These are phyloP conservation scores for Lordiphosa mommai DNA, from an alignment of 1,140 invertebrate genomes.

Conservation along the genomic window DNA sequence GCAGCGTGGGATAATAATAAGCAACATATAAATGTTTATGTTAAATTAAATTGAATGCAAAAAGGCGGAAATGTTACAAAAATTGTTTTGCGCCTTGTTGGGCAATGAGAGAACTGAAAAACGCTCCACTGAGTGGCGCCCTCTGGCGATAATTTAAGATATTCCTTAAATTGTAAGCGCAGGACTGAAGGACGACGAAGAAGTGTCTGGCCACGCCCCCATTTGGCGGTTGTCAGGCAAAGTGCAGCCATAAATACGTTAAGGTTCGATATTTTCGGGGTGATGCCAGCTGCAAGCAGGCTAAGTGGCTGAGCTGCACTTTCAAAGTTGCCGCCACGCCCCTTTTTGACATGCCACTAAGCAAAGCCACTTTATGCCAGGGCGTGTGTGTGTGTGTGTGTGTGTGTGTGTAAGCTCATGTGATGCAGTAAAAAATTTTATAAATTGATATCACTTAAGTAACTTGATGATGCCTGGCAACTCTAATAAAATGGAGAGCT, in stretches of 20 bases:
- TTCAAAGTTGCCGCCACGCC: conserved; percentile 39
- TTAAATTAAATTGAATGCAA: conserved; percentile 77
- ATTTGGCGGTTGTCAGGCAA: conserved; percentile 54
- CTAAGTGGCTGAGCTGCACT: conserved; percentile 72
- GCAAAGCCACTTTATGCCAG: conserved; percentile 30
- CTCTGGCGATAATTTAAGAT: conserved; percentile 45
- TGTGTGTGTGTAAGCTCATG: conserved; percentile 13
- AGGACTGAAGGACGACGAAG: too few relatives aligned
- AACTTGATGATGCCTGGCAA: conserved; percentile 19
- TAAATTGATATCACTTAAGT: conserved; percentile 50
- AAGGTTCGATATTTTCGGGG: conserved; percentile 66
- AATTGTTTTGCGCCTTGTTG: conserved; percentile 64
- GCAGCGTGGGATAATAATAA: conserved; percentile 55
- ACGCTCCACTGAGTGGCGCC: conserved; percentile 31
- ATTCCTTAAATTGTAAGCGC: conserved; percentile 2
- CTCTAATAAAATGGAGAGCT: conserved; percentile 10
- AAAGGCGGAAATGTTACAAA: conserved; percentile 68
- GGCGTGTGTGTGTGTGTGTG: conserved; percentile 13
- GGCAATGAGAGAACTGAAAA: conserved; percentile 18
- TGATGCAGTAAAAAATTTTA: conserved; percentile 25
- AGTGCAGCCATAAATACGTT: conserved; percentile 74
- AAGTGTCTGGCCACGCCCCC: not conserved
- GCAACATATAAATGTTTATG: conserved; percentile 71
- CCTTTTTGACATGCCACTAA: conserved; percentile 23
- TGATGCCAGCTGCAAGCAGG: conserved; percentile 55